Base-by-base conservation (phyloP, 2,888 invertebrate species). In the Metacarcinus magister region DNA sequence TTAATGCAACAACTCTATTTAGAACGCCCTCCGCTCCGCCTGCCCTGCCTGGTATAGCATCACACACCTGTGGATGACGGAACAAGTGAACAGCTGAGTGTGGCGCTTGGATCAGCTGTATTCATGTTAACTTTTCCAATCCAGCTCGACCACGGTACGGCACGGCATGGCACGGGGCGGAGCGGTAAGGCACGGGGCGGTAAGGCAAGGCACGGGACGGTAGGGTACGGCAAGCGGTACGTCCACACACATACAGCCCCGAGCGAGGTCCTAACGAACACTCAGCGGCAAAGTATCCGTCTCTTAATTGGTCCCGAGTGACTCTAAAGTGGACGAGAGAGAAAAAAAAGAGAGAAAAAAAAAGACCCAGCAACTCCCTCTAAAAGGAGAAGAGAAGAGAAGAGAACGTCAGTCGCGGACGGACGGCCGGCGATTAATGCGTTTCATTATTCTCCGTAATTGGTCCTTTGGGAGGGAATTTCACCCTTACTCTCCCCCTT, bases 371-470 rank as follows among this genome's bases (percentile, higher is more conserved):
- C 23, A 28, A 75, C 75, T 75, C 75, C n/a, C n/a, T 32, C 87
- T 39, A 87, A 39, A 87, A 87, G 87, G 87, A 39, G 32, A 13
- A n/a, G n/a, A n/a, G n/a, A n/a, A n/a, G n/a, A n/a, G n/a, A n/a
- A n/a, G n/a, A 87, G 87, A 39, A 87, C 39, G 87, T 87, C 87
- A 39, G 13, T 39, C 87, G 87, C 39, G 87, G 87, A 87, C n/a
- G n/a, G n/a, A n/a, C n/a, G n/a, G n/a, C n/a, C 32, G 87, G 32
- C 87, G 87, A 87, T 87, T 87, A 87, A 87, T 87, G 16, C 32
- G 87, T 87, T 87, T 39, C 87, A 87, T 87, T 87, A 87, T 87
- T 87, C 32, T 87, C 87, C 87, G 87, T 87, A 87, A 87, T 87
- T 87, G 87, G 87, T 87, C 87, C 87, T 87, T 39, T 32, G 87